Evolutionary conservation across 2,888 invertebrate genomes (phyloP), one percentile per base, ranked within the genome.

Genomic region (Thyatira batis): DNA sequence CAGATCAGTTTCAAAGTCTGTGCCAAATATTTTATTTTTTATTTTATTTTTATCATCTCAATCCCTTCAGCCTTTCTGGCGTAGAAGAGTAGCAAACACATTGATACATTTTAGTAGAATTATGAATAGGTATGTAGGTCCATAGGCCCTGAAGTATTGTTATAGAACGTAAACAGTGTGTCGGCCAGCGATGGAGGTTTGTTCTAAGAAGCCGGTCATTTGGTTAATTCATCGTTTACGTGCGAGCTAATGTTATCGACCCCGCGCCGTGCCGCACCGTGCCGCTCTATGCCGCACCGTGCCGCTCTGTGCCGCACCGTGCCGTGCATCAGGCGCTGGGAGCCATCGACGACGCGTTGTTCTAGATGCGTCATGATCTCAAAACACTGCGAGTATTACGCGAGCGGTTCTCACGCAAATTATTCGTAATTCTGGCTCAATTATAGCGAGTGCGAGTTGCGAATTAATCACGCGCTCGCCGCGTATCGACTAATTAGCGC

Each of bases 201-300:
- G 23, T 23, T 23, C 23, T 23, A 23, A 6, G 23, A 23, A 23
- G 49, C 51, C 10, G 27, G 30, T 13, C 39, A 25, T 43, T 39
- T 10, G 44, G 30, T n/a, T 30, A 17, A 28, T 20, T 46, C 50
- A 27, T 13, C 28, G 51, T 48, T 28, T 28, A 48, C 28, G 28
- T 28, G 48, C 46, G 46, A 46, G 46, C 28, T 1, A 28, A 28
- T 48, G 48, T 48, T 17, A 48, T 28, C 48, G 48, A 48, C 48
- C 54, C 39, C 28, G 23, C 52, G 52, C 52, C 63, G 54, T 65
- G 53, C 30, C 30, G 30, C 30, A 1, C 11, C 30, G 3, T 2
- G 30, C 30, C 30, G 11, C 30, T 11, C 30, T 23, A 23, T 23
- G 6, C 30, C 30, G 30, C 30, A 1, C 11, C 30, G 3, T 2